These are phyloP conservation scores for Mylabris phalerata DNA, from an alignment of 1,140 invertebrate genomes.

Conservation along the genomic window DNA sequence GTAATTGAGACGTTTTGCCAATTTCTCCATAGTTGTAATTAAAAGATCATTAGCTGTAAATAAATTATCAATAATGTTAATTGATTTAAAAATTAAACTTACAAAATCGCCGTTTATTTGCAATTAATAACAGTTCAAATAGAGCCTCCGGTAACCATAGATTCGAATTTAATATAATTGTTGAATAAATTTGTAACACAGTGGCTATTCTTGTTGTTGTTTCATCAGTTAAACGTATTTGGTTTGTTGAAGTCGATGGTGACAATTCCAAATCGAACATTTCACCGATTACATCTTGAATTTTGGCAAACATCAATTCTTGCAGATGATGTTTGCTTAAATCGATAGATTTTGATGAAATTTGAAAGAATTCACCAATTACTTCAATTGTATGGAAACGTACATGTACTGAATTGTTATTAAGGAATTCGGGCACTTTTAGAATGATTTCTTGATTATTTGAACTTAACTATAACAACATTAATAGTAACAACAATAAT, in stretches of 20 bases:
- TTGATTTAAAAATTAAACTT: constrained; percentile 1
- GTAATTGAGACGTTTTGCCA: constrained; percentile 23
- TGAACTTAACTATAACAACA: background rate
- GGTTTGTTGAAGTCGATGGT: constrained; percentile 1
- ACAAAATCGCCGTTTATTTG: constrained; percentile 36
- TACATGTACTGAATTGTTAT: constrained; percentile 39
- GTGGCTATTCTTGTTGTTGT: constrained; percentile 36
- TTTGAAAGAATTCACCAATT: constrained; percentile 37
- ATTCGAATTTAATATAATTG: constrained; percentile 40
- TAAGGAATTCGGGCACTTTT: constrained; percentile 37
- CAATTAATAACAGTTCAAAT: constrained; percentile 38
- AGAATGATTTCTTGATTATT: constrained; percentile 26
- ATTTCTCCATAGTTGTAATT: constrained; percentile 29
- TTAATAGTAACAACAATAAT: no score
- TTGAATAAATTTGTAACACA: constrained; percentile 39
- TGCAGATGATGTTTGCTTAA: constrained; percentile 32
- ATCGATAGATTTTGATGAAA: constrained; percentile 16
- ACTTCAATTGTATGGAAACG: constrained; percentile 39
- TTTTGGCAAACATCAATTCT: constrained; percentile 28
- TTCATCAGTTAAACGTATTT: constrained; percentile 38
- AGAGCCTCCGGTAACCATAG: constrained; percentile 41
- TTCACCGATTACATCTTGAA: constrained; percentile 18
- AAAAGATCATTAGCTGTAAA: background rate
- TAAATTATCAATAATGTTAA: background rate
- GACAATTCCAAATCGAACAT: background rate